Conservation (phyloP, 53 echinoderm and acorn worm species). For the Glandiceps talaboti region DNA sequence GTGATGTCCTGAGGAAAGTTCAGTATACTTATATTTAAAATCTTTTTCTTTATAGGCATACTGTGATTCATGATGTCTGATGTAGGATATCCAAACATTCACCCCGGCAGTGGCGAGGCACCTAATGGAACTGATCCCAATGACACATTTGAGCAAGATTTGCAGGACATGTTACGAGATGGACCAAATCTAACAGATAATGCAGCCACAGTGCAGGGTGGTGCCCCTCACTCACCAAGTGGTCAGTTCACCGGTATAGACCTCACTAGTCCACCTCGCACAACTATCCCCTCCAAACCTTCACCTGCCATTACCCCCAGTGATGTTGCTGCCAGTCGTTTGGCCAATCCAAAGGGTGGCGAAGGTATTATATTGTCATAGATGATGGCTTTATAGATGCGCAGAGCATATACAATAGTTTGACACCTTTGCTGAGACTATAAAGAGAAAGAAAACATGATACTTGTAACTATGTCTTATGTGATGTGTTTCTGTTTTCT, state of each 20-base stretch:
- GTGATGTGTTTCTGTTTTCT: too few relatives aligned
- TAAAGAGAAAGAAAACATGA: too few relatives aligned
- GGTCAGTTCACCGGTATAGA: constrained; percentile 93
- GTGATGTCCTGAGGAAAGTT: too few relatives aligned
- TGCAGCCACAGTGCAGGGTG: constrained; percentile 47
- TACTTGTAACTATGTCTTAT: too few relatives aligned
- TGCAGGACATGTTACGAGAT: constrained; percentile 88
- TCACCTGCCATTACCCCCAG: constrained; percentile 25
- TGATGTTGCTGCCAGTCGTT: constrained; percentile 36
- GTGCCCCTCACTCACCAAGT: constrained; percentile 23
- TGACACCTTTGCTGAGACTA: too few relatives aligned
- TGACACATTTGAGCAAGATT: constrained; percentile 98
- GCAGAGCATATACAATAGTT: background rate
- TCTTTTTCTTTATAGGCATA: background rate
- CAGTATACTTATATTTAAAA: background rate
- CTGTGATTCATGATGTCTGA: background rate
- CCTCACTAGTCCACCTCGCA: constrained; percentile 84
- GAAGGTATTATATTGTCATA: constrained; percentile 42
- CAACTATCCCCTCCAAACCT: constrained; percentile 10
- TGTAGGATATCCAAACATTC: background rate
- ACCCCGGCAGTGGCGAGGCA: background rate
- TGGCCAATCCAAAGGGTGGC: constrained; percentile 52
- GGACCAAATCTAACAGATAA: constrained; percentile 69
- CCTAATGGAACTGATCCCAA: constrained; percentile 58
- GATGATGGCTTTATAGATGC: background rate